Conservation (phyloP, 2,888 invertebrate genomes). For the Helicoverpa assulta region DNA sequence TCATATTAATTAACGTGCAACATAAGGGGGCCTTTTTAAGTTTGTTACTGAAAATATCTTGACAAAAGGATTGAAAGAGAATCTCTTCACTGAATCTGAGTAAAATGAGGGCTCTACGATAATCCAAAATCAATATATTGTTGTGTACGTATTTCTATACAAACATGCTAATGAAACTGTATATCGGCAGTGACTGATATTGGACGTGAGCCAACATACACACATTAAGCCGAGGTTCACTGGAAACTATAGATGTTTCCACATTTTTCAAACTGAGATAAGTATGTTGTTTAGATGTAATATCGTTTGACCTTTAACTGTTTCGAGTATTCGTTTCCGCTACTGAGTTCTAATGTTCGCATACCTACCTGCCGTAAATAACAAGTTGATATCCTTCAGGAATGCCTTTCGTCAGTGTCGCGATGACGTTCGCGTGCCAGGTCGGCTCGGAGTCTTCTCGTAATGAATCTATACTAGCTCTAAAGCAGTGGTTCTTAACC, state of each 20-base stretch:
- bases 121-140: constrained; percentile 15
- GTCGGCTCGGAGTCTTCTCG: constrained; percentile 76
- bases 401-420: constrained; percentile 83
- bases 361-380: constrained; percentile 83
- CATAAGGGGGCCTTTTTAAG: too few species aligned
- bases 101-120: not conserved
- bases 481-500: too few species aligned
- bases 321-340: not conserved
- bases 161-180: constrained; percentile 35
- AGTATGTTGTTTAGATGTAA: constrained; percentile 1
- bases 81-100: too few species aligned
- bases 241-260: constrained; percentile 30
- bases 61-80: too few species aligned
- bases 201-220: constrained; percentile 55
- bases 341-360: not conserved
- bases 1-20: too few species aligned
- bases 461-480: constrained; percentile 68
- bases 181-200: constrained; percentile 26
- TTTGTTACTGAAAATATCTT: too few species aligned
- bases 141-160: not conserved
- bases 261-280: constrained; percentile 21
- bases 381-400: constrained; percentile 87
- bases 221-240: constrained; percentile 30
- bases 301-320: constrained; percentile 1
- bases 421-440: constrained; percentile 86